Evolutionary conservation across 2,888 invertebrate species (phyloP).

Genomic region (Scotopteryx bipunctaria): DNA sequence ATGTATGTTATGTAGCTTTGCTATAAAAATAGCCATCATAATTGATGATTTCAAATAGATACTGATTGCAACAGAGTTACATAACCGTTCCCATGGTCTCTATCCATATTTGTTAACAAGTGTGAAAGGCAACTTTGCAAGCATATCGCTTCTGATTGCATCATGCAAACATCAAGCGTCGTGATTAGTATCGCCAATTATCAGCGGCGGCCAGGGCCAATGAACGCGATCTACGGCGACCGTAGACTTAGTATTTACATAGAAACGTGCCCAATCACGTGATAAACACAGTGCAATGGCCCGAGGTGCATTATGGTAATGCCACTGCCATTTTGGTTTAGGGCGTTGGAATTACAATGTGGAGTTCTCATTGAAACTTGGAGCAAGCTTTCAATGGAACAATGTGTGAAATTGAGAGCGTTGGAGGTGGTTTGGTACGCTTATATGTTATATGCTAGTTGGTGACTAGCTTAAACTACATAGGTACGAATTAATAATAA

Average conservation of each 20-base stretch:
- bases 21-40: too few relatives aligned
- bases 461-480: too few relatives aligned
- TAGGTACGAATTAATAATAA: too few relatives aligned
- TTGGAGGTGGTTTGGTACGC: too few relatives aligned
- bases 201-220: constrained; percentile 9
- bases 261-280: constrained; percentile 48
- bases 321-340: constrained; percentile 13
- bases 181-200: constrained; percentile 27
- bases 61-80: too few relatives aligned
- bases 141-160: not conserved
- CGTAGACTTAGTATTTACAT: constrained; percentile 47
- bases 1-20: too few relatives aligned
- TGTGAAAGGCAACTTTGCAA: too few relatives aligned
- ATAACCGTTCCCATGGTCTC: too few relatives aligned
- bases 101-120: too few relatives aligned
- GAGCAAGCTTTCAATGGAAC: not conserved
- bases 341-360: not conserved
- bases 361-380: not conserved
- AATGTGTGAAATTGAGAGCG: not conserved
- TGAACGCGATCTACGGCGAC: constrained; percentile 32
- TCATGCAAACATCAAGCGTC: not conserved
- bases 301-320: constrained; percentile 30
- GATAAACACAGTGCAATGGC: constrained; percentile 44
- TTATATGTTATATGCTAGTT: too few relatives aligned
- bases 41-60: too few relatives aligned